Evolutionary conservation across 2,888 invertebrate genomes (phyloP), one percentile per base, ranked within the genome.

Genomic region (Apocheima hispidaria): DNA sequence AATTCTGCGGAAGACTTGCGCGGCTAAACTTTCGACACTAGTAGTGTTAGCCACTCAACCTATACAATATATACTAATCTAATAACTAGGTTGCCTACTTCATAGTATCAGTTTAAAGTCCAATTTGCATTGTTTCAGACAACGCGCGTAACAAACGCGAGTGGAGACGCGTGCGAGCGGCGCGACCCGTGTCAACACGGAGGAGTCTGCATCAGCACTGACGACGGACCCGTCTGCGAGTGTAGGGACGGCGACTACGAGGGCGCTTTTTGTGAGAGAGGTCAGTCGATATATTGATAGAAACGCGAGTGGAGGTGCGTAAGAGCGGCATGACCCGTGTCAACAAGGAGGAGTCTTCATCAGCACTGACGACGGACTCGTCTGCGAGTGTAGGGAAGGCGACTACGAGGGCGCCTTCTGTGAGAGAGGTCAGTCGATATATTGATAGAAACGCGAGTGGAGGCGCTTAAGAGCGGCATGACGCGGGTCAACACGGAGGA

Each of bases 321-420:
- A 98, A 79, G 97, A 97, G 85, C 94, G 96, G 0, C 95, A 96
- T 54, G 97, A 98, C 88, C 98, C 98, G 0, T 99, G 99, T 88
- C 96, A 97, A 83, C 98, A 99, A 79, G 97, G 97, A 3, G 99
- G 99, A 14, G 96, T 98, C 74, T 99, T 99, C 93, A 98, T 98
- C 92, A 98, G 97, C 73, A 98, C 98, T 3, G 98, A 99, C 87
- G 96, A 96, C 68, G 99, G 99, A 18, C 97, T 98, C 43, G 95
- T 97, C 81, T 99, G 99, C 93, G 98, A 99, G 91, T 99, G 99
- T 85, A 94, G 97, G 28, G 96, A 96, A 79, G 96, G 97, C 18
- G 98, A 99, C 88, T 99, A 96, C 86, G 97, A 98, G 84, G 99
- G 99, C 28, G 96, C 96, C 73, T 96, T 96, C 90, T 99, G 99